These are phyloP conservation scores for Coronaproctus castanopsis DNA, from an alignment of 2,888 invertebrate genomes.

Conservation along the genomic window DNA sequence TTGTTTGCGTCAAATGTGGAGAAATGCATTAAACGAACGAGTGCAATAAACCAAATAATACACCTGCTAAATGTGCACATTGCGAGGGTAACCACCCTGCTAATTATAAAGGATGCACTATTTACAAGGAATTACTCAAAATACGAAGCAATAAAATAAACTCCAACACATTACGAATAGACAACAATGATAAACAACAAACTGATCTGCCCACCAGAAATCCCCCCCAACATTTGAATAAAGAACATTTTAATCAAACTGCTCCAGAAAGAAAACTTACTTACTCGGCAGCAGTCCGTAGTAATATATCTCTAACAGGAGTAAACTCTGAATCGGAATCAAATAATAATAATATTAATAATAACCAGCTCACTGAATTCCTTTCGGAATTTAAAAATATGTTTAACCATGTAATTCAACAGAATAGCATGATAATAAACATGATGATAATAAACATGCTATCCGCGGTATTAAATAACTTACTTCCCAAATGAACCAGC, in stretches of 20 bases:
- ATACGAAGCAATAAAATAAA: background rate
- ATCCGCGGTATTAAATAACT: background rate
- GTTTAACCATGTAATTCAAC: background rate
- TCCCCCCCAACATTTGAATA: background rate
- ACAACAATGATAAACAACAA: background rate
- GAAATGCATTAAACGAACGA: background rate
- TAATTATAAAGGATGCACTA: background rate
- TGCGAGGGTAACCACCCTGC: background rate
- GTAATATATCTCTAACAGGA: background rate
- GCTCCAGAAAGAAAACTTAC: background rate
- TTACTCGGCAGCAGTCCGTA: background rate
- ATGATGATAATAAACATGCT: background rate
- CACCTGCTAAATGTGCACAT: background rate
- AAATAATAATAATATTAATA: background rate
- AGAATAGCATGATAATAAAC: background rate
- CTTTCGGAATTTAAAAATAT: background rate
- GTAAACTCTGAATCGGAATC: too few species aligned
- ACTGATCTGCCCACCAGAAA: background rate
- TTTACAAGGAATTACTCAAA: background rate
- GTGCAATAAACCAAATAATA: background rate
- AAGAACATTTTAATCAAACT: background rate
- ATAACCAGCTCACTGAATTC: background rate
- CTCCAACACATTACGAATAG: background rate
- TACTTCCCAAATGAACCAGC: background rate
- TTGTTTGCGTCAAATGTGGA: conserved; percentile 2